Percentiles rank a stretch among this genome's conserved stretches.
phyloP scores from a whole-genome alignment of 2,113 vertebrate genomes.

The Bufo gargarizans region DNA sequence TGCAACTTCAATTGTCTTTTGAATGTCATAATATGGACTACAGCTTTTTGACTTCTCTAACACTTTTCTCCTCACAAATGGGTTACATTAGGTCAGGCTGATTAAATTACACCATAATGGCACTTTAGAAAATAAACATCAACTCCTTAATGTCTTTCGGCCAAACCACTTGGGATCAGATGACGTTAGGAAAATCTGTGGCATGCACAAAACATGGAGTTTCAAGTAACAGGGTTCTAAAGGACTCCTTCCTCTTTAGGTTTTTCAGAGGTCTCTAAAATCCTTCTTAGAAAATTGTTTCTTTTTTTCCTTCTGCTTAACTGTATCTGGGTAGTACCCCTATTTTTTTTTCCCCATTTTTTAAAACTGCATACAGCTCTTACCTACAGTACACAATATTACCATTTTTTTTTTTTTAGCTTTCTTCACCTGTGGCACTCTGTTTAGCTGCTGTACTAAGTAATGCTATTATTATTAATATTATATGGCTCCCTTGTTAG shows the following conservation, averaged over 20 bases:
- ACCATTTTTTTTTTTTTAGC: background rate
- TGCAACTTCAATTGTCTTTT: too few relatives aligned
- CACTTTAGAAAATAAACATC: conserved; percentile 15
- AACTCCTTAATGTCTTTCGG: background rate
- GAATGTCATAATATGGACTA: background rate
- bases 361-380: background rate
- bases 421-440: background rate
- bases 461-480: background rate
- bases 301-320: background rate
- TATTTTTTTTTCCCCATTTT: background rate
- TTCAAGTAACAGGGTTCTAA: background rate
- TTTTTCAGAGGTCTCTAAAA: background rate
- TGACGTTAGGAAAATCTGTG: background rate
- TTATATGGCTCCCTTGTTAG: too few relatives aligned
- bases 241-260: background rate
- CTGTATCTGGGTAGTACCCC: background rate
- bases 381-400: background rate
- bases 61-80: background rate
- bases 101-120: conserved; percentile 16
- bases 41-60: background rate
- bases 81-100: background rate
- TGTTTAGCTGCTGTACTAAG: background rate
- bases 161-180: conserved; percentile 15
- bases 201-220: background rate
- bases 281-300: background rate